Conservation (phyloP, 2,888 invertebrate genomes). For the Gisinianus flammeolus region DNA sequence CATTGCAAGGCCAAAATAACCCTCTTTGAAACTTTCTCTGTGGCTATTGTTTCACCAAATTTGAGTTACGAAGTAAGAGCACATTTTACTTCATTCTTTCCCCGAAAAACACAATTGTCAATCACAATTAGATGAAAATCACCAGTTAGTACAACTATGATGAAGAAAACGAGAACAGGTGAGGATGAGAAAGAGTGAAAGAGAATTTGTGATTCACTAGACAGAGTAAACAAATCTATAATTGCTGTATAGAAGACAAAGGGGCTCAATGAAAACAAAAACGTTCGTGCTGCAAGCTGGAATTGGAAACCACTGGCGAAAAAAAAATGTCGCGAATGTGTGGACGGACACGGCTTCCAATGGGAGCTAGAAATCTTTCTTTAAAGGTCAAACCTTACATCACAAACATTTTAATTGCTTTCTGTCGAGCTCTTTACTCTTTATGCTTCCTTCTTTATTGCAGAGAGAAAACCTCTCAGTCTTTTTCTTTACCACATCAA, state of each 20-base stretch:
- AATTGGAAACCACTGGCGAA: not conserved
- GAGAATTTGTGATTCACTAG: not conserved
- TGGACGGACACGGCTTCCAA: too few species aligned
- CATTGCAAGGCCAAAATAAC: not conserved
- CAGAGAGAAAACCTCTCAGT: not conserved
- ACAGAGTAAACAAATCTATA: too few species aligned
- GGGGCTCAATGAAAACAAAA: not conserved
- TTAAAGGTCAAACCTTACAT: not conserved
- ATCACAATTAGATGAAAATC: not conserved
- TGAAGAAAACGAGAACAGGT: not conserved
- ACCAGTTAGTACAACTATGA: not conserved
- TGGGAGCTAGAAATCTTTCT: not conserved
- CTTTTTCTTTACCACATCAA: not conserved
- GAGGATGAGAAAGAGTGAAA: not conserved
- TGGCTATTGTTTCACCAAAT: not conserved
- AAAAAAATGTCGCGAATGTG: not conserved
- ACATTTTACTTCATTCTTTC: not conserved
- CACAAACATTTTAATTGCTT: not conserved
- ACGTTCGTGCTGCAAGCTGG: not conserved
- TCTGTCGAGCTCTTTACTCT: not conserved
- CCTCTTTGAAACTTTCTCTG: not conserved
- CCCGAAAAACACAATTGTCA: not conserved
- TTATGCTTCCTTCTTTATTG: not conserved
- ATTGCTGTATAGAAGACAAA: not conserved
- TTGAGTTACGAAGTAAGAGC: not conserved